Percentiles rank a stretch among this genome's conserved stretches.
Evolutionary conservation across 35 echinoderm and acorn worm genomes (phyloP).

Genomic region (Strongylocentrotus purpuratus): DNA sequence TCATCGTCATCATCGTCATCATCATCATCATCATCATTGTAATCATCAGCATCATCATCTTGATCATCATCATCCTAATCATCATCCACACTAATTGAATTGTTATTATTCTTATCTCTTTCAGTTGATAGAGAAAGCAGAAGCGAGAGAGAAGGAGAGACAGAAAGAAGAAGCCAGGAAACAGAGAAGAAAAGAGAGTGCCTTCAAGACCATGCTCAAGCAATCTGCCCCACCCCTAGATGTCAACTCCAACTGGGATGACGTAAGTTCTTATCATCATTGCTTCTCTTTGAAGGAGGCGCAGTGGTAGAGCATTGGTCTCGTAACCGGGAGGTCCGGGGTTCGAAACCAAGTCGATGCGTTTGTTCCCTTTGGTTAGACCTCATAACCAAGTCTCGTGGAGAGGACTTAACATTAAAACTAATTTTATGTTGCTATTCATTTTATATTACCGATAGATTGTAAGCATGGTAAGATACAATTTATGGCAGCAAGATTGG

Average conservation of each 20-base stretch:
- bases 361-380: too few species aligned
- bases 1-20: background rate
- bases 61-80: background rate
- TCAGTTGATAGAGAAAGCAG: constrained; percentile 95
- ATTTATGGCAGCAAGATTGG: too few species aligned
- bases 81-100: background rate
- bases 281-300: background rate
- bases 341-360: too few species aligned
- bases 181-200: constrained; percentile 93
- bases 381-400: too few species aligned
- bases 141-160: constrained; percentile 89
- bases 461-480: too few species aligned
- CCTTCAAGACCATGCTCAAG: constrained; percentile 96
- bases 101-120: background rate
- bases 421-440: too few species aligned
- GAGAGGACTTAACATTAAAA: too few species aligned
- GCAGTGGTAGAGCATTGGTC: too few species aligned
- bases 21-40: background rate
- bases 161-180: constrained; percentile 90
- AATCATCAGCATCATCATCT: background rate
- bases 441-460: too few species aligned
- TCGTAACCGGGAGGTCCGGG: too few species aligned
- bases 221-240: constrained; percentile 94
- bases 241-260: constrained; percentile 92
- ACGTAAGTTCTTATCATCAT: constrained; percentile 63